Percentiles rank a stretch among this genome's conserved stretches.
Evolutionary conservation across 2,888 invertebrate species (phyloP).

Genomic region (Alloplasta piceator): DNA sequence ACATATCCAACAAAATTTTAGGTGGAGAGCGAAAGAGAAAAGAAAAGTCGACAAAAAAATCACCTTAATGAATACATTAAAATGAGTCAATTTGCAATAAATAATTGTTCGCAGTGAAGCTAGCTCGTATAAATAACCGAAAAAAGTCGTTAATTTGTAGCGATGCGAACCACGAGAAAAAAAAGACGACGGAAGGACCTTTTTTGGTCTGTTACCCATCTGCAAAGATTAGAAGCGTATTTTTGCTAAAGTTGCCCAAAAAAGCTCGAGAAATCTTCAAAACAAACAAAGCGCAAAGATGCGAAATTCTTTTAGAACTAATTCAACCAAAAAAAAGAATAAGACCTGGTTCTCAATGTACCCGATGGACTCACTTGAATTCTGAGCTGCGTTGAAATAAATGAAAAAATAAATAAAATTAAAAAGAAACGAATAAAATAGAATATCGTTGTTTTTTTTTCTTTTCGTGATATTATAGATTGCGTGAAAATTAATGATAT

Average conservation of each 20-base stretch:
- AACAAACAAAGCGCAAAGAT: conserved; percentile 7
- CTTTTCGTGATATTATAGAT: conserved; percentile 19
- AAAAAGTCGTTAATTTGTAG: conserved; percentile 15
- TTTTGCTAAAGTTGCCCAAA: neutral
- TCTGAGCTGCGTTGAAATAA: conserved; percentile 70
- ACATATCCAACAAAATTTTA: no score
- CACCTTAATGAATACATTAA: no score
- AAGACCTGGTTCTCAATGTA: conserved; percentile 30
- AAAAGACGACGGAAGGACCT: neutral
- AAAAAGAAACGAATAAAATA: conserved; percentile 40
- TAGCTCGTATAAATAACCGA: neutral
- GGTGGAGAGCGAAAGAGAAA: no score
- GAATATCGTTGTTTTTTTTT: conserved; percentile 10
- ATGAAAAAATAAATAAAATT: conserved; percentile 61
- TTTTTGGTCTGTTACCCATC: neutral
- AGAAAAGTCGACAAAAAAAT: no score
- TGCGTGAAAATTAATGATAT: conserved; percentile 33
- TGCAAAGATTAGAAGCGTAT: neutral
- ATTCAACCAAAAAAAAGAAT: neutral
- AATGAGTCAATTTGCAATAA: neutral
- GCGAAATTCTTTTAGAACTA: conserved; percentile 24
- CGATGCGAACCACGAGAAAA: conserved; percentile 35
- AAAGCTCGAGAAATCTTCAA: conserved; percentile 1
- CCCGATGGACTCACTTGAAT: conserved; percentile 70
- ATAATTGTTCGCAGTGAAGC: conserved; percentile 5